Evolutionary conservation across 2,888 invertebrate species (phyloP), one percentile per base, ranked within the genome.

Genomic region (Acrocera orbiculus): DNA sequence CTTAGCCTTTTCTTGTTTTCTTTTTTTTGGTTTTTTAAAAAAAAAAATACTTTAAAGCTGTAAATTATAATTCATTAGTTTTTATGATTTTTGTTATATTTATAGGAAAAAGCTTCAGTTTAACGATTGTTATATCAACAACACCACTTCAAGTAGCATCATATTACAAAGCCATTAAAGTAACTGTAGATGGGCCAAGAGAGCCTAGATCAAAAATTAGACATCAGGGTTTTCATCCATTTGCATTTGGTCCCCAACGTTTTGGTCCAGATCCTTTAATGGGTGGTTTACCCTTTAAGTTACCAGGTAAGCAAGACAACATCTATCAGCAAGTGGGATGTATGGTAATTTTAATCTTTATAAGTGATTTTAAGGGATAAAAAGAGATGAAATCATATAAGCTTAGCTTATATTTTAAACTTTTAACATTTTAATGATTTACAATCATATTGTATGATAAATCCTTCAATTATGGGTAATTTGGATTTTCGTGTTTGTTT

Each of bases 121-220:
- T 98, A 54, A 92, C 92, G 47, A 96, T 98, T 64, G 85, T 87
- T 54, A 75, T 98, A 52, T 83, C 85, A 44, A 86, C 90, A 38
- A 74, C 78, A 31, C 96, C 96, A 7, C 85, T 90, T 22, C 95
- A 95, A 67, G 78, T 96, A 43, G 86, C 89, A 38, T 87, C 93
- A n/a, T 93, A 93, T 60, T 79, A 74, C 54, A 95, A 95, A 61
- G 95, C 95, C 40, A 98, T 98, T 62, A 98, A 98, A 67, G 95
- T 98, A 50, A 98, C 98, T 2, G 96, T 98, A 40, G 98, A 98
- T 56, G 98, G 98, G 34, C 98, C 98, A 1, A 67, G 98, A 44
- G 96, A 96, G 63, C 95, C 96, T 8, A 65, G 95, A 50, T 90
- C 89, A 46, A 92, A 92, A 70, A 80, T 86, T 44, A 69, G 85